These are phyloP conservation scores for Leptopilina drosophilae DNA, from an alignment of 2,888 invertebrate genomes.

Conservation along the genomic window DNA sequence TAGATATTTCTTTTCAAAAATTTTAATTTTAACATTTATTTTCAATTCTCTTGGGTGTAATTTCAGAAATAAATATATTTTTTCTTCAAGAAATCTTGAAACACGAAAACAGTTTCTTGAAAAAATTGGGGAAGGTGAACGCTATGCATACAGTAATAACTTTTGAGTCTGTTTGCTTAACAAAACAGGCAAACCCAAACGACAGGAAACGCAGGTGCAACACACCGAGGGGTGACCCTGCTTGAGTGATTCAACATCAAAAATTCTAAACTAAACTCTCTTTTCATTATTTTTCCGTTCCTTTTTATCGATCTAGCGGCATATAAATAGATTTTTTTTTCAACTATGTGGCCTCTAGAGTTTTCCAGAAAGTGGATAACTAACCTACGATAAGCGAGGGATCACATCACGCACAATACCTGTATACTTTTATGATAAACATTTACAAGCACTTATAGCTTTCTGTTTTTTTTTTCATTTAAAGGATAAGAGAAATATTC, in stretches of 20 bases:
- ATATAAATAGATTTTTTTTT: neutral
- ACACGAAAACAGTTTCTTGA: neutral
- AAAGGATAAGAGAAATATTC: no score
- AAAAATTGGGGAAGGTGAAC: neutral
- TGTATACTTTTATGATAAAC: constrained; percentile 36
- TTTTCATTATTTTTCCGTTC: neutral
- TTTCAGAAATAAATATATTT: no score
- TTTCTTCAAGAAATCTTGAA: no score
- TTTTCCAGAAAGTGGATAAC: constrained; percentile 10
- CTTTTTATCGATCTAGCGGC: constrained; percentile 6
- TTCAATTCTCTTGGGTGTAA: no score
- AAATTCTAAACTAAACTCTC: constrained; percentile 20
- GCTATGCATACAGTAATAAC: constrained; percentile 44
- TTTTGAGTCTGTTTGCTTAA: constrained; percentile 46
- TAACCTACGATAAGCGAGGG: constrained; percentile 18
- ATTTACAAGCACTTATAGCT: constrained; percentile 1
- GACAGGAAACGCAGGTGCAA: constrained; percentile 68
- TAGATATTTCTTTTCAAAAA: no score
- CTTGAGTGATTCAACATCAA: constrained; percentile 31
- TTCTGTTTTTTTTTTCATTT: neutral
- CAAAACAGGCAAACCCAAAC: constrained; percentile 38
- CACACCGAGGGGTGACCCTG: constrained; percentile 34
- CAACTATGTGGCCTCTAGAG: neutral
- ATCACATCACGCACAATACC: constrained; percentile 51
- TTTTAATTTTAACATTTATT: no score